phyloP scores from a whole-genome alignment of 2,797 vertebrate species.

The Ispidina lecontei region DNA sequence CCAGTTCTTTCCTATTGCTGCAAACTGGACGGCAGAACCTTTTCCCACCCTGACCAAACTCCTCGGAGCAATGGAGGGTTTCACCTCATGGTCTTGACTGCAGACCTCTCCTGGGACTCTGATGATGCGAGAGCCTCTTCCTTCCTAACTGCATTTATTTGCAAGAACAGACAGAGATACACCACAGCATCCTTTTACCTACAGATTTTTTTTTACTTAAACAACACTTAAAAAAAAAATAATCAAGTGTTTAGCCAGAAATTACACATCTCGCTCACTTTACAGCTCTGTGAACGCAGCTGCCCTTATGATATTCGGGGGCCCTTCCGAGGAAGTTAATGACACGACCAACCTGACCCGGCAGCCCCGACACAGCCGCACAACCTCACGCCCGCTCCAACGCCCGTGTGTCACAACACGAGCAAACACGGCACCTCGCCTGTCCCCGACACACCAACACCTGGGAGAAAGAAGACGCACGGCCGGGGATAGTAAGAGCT shows the following conservation, averaged over 20 bases:
- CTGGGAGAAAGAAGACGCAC: background rate
- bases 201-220: background rate
- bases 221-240: background rate
- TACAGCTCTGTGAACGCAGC: too few species aligned
- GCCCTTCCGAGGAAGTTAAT: background rate
- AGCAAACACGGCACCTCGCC: background rate
- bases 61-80: background rate
- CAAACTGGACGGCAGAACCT: fast-evolving
- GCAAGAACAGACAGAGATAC: fast-evolving
- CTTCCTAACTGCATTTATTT: fast-evolving
- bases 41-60: background rate
- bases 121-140: fast-evolving
- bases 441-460: background rate
- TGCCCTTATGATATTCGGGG: fast-evolving
- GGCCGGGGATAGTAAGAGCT: too few species aligned
- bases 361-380: background rate
- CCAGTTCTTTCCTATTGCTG: background rate
- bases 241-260: background rate
- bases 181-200: background rate
- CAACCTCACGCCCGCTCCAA: background rate
- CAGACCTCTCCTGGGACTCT: background rate
- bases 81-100: fast-evolving
- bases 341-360: fast-evolving
- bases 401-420: too few species aligned
- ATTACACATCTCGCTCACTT: fast-evolving